These are phyloP conservation scores for Clamator glandarius DNA, from an alignment of 2,797 vertebrate species.

Conservation along the genomic window DNA sequence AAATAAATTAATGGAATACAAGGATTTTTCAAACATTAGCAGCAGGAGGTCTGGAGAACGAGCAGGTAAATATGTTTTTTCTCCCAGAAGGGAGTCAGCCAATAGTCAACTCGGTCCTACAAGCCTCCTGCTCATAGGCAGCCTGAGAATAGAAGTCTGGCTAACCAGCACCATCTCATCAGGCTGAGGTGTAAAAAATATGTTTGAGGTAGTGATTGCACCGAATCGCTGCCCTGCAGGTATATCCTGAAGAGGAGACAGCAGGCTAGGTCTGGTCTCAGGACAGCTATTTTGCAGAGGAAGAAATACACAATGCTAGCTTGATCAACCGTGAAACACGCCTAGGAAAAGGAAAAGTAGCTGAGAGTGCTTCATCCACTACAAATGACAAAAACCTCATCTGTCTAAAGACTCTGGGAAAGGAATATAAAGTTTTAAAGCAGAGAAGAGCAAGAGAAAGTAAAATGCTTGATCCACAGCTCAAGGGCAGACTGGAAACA, in stretches of 20 bases:
- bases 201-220: neutral
- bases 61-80: neutral
- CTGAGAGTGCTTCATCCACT: neutral
- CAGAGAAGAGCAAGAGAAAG: constrained; percentile 2
- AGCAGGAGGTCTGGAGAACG: neutral
- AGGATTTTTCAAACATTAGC: neutral
- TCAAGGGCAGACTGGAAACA: constrained; percentile 64
- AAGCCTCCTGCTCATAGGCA: neutral
- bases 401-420: constrained; percentile 9
- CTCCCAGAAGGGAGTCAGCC: neutral
- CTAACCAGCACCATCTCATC: neutral
- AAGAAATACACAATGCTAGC: rapidly evolving
- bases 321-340: neutral
- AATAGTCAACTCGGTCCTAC: neutral
- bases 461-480: constrained; percentile 67
- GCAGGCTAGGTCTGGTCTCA: neutral
- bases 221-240: neutral
- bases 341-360: neutral
- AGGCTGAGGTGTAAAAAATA: neutral
- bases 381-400: constrained; percentile 2
- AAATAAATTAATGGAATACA: neutral
- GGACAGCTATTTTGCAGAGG: neutral
- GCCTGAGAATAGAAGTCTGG: neutral
- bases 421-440: constrained; percentile 33
- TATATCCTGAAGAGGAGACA: neutral